phyloP scores from a whole-genome alignment of 2,113 vertebrate species.

The Petromus typicus region DNA sequence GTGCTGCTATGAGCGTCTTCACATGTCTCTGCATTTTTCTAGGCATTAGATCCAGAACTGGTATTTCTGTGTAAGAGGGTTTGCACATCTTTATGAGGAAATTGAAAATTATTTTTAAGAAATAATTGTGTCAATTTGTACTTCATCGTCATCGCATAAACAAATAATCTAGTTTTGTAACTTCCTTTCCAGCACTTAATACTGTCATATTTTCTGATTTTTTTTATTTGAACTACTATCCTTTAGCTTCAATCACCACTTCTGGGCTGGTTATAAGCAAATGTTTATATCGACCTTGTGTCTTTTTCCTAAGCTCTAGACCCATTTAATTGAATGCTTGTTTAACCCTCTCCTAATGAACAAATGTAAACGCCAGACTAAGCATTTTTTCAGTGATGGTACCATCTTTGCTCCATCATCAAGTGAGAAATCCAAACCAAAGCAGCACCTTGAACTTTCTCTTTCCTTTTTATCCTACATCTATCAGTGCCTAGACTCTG shows the following conservation, averaged over 20 bases:
- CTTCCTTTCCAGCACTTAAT: neutral
- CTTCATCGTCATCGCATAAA: constrained; percentile 13
- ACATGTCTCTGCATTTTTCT: neutral
- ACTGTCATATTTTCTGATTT: neutral
- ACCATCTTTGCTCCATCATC: neutral
- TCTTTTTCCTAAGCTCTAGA: constrained; percentile 5
- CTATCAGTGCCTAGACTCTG: neutral
- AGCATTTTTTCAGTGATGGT: neutral
- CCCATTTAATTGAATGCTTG: neutral
- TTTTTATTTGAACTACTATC: neutral
- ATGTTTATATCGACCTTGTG: neutral
- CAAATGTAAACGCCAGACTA: neutral
- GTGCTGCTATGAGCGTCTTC: neutral
- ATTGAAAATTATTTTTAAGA: constrained; percentile 27
- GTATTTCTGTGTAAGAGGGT: neutral
- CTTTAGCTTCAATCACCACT: neutral
- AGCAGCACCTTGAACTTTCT: neutral
- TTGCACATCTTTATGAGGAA: neutral
- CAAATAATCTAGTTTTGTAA: neutral
- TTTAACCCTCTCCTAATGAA: neutral
- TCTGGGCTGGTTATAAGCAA: neutral
- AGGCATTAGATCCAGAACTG: neutral
- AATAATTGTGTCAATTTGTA: neutral
- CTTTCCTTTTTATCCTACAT: neutral
- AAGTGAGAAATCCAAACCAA: neutral